Base-by-base conservation (phyloP, 2,888 invertebrate species). In the Phortica okadai region DNA sequence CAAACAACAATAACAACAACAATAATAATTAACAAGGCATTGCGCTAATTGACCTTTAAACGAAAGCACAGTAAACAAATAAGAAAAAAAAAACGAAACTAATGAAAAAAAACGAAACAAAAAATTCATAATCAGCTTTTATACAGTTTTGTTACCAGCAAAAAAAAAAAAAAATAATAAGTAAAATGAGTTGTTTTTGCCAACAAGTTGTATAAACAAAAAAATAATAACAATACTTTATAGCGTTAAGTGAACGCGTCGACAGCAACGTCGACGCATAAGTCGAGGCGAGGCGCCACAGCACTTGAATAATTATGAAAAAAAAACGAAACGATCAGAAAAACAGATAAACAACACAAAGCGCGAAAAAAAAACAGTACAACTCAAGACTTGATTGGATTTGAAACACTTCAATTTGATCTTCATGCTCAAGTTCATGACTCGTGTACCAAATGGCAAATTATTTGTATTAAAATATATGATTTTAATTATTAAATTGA, bases 31-130 rank as follows among this genome's bases (percentile, higher is more conserved):
- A 50, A 50, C 14, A 76, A 16, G 44, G 54, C 10, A 16, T 11
- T 6, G 42, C 58, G 59, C 45, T 21, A 72, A 72, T 74, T 76
- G 70, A 58, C 76, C 72, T 73, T 76, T 25, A 74, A 75, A 73
- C 73, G 75, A 75, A 77, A 75, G 75, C 73, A 10, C 11, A 6
- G n/a, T 8, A 14, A 8, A 50, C 2, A 33, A 50, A 11, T 2
- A 50, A 11, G 0, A 11, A 14, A 50, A 50, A 50, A 6, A 50
- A 45, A 45, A 45, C 21, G 21, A 21, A 50, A 70, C 54, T 50
- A 33, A 7, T 59, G 50, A 8, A 50, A 45, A 45, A 50, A 11
- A 50, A 50, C 14, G 8, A 11, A 6, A 50, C 8, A 50, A 50
- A 50, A 50, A 50, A 50, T 50, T 50, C 50, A 11, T 50, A 64